Evolutionary conservation across 2,797 vertebrate species (phyloP), one percentile per base, ranked within the genome.

Genomic region (Pangasius djambal): DNA sequence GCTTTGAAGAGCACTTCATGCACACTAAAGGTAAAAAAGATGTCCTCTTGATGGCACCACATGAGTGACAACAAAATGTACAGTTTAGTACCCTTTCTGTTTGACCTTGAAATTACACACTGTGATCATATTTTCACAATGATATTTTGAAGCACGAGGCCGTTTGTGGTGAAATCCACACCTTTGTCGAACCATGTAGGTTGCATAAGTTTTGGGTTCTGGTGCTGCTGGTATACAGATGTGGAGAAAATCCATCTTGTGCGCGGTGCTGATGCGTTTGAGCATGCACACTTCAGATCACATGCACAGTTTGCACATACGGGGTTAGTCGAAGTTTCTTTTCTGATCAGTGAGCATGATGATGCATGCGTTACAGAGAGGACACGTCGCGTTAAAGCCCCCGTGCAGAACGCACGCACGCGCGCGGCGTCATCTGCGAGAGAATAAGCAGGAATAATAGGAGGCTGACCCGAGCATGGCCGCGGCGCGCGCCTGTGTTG

Each of bases 391-490:
- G 57, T 83, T 31, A 52, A 52, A 44, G 48, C 7, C 28, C 59
- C 18, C 18, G 20, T 6, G 61, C 59, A 83, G 25, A 63, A 48
- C 59, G 81, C 57, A 63, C 81, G 40, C 81, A 13, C 75, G 28
- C 50, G 55, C 75, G n/a, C 79, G 61, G 16, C 67, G 78, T 84
- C 67, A 37, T 75, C 69, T n/a, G 82, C 65, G 57, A 44, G 48
- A 50, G 86, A 86, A 85, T 86, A 88, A 40, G 79, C 70, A 63
- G 85, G 57, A 72, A 57, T 52, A 89, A 79, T 87, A 75, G 85
- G 89, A 91, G 86, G 88, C 88, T 91, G 89, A 67, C 70, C 88
- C 86, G 87, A 85, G 77, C 85, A 92, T 90, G 90, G 91, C 87
- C 79, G 86, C 61, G 61, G 75, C 44, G 78, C 31, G 77, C 86